Evolutionary conservation across 64 coral and sea anemone genomes (phyloP), one percentile per base, ranked within the genome.

Genomic region (Montipora efflorescens): DNA sequence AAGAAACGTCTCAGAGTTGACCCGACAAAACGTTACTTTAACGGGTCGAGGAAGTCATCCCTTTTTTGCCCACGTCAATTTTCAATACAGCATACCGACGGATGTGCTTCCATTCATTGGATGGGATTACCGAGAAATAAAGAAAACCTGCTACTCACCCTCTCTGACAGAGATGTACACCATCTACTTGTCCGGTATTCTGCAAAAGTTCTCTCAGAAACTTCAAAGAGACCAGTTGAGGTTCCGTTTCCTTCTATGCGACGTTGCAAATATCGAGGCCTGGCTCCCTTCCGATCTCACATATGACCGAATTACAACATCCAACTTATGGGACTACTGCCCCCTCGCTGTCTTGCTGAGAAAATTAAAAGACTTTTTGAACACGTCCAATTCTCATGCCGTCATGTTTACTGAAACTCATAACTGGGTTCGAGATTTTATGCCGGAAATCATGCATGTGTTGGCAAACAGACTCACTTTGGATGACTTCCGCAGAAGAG

Each of bases 291-390:
- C 19, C 7, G 81, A 14, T 44, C 14, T 87, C 16, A 87, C 8
- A 53, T 93, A 76, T 67, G 82, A 93, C 61, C 52, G 82, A 7
- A 87, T 93, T 13, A 68, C 16, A 2, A 93, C 67, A 47, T 93
- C 91, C 5, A 93, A 87, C 53, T 68, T 87, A 25, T 87, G 91
- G 91, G 91, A 93, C 48, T 93, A 67, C 23, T 79, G 46, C 51
- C 74, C 57, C 0, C 59, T 93, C 5, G n/a, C 74, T 22, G 52
- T 0, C 4, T 16, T 87, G 47, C 9, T 93, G 5, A 67, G 18
- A 5, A 51, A 49, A 46, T 25, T 53, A n/a, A 87, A 93, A 50
- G 57, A 19, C 9, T 22, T 79, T 21, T 21, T 93, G 1, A 93
- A 93, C 66, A 19, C 13, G 25, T 19, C 25, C n/a, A 93, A 93